Evolutionary conservation across 2,888 invertebrate species (phyloP), one percentile per base, ranked within the genome.

Genomic region (Drosophila testacea): DNA sequence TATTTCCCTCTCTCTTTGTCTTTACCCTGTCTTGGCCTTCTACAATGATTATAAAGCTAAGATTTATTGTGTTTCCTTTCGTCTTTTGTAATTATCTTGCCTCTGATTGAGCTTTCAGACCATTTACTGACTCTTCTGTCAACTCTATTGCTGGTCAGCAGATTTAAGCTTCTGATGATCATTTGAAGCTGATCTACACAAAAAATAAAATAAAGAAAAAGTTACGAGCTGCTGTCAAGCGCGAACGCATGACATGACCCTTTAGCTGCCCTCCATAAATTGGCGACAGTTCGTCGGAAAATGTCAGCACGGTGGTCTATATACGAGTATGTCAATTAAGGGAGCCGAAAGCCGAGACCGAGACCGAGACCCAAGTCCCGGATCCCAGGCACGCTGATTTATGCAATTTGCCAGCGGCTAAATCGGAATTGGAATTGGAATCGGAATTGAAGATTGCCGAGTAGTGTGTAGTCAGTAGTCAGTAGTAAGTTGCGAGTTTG

Each of bases 301-400:
- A 71, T 76, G 59, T 62, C 79, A 71, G 71, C 85, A 77, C 73
- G 85, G 88, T 85, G 86, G 85, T 88, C 85, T 75, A 73, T 77
- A 81, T 73, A 36, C 73, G 76, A 76, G 76, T 79, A 83, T 88
- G 85, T 88, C 85, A 85, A 85, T 85, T 85, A 86, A 86, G 81
- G 61, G 50, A 59, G 48, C 68, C 42, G 34, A 42, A 28, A 46
- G 11, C 4, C 16, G 11, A 27, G 46, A 4, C n/a, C 16, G 11
- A 27, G 46, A 4, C n/a, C 6, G 10, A 41, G 34, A 57, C 6
- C 34, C 11, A 52, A 50, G 59, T 38, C 48, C 34, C 55, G 42
- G 32, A 41, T 32, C 42, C 32, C 27, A 44, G 34, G 34, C 55
- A 46, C 73, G 88, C 72, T 83, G 86, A 81, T 82, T 88, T 86